These are phyloP conservation scores for Leptopterna dolabrata DNA, from an alignment of 2,888 invertebrate species.

Conservation along the genomic window DNA sequence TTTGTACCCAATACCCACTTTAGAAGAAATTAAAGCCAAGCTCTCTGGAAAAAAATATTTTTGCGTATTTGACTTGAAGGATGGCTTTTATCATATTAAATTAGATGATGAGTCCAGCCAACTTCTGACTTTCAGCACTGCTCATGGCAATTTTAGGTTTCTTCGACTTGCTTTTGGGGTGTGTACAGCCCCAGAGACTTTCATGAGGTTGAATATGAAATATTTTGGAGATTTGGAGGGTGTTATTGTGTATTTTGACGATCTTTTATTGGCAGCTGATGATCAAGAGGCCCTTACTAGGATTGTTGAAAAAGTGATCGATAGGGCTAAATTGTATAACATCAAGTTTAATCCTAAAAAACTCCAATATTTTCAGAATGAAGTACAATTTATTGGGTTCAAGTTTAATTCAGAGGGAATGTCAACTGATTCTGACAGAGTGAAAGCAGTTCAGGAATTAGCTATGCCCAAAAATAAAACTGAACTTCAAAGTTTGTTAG, in stretches of 20 bases:
- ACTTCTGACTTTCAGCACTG: neutral
- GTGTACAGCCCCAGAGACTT: neutral
- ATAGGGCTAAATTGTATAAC: neutral
- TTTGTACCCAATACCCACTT: neutral
- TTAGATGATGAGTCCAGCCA: neutral
- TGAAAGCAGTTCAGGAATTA: slow-evolving; percentile 5
- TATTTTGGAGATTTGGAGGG: neutral
- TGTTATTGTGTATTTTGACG: slow-evolving; percentile 25
- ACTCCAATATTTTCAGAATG: neutral
- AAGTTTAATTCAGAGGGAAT: neutral
- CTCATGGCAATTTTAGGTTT: neutral
- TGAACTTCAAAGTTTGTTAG: slow-evolving; percentile 4
- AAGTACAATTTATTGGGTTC: slow-evolving; percentile 14
- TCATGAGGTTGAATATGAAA: neutral
- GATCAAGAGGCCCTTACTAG: neutral
- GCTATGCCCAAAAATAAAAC: neutral
- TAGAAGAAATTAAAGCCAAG: neutral
- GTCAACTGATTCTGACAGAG: neutral
- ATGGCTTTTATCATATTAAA: neutral
- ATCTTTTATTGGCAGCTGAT: neutral
- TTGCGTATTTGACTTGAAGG: neutral
- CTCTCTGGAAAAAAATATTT: neutral
- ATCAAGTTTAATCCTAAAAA: slow-evolving; percentile 13
- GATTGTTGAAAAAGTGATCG: neutral
- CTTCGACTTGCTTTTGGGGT: neutral